A percentile compares a stretch with the other conserved stretches of the same genome.
Conservation (phyloP, 2,113 vertebrate species). For the Okapia johnstoni region DNA sequence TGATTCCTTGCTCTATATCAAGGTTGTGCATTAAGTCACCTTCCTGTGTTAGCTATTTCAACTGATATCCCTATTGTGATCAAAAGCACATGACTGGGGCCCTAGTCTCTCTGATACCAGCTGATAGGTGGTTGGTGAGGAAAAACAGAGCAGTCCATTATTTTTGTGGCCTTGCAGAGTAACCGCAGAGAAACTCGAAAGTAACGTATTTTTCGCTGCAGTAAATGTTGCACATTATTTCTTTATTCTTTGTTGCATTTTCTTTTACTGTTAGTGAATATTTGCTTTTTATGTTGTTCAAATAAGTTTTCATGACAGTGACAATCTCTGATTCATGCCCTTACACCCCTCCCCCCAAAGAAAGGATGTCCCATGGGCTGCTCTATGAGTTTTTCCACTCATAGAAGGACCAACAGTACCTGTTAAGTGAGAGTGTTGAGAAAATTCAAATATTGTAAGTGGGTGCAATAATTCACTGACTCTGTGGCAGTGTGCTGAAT, state of each 20-base stretch:
- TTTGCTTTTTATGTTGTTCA: not conserved
- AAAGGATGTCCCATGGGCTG: not conserved
- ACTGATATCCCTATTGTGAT: not conserved
- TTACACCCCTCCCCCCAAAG: not conserved
- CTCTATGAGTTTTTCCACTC: not conserved
- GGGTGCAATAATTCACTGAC: too few species aligned
- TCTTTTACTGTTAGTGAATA: not conserved
- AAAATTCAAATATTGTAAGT: not conserved
- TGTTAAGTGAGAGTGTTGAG: not conserved
- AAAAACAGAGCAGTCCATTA: not conserved
- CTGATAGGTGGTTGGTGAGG: not conserved
- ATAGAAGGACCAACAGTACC: not conserved
- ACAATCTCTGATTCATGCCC: not conserved
- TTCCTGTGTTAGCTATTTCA: not conserved
- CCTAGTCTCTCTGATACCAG: not conserved
- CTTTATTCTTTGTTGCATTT: not conserved
- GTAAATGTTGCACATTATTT: not conserved
- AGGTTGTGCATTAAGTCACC: not conserved
- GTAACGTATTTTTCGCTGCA: not conserved
- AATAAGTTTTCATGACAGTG: not conserved
- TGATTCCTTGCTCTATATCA: not conserved
- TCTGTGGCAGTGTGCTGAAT: not conserved
- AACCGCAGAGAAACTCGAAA: not conserved
- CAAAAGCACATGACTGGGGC: not conserved
- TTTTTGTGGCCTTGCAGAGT: not conserved